These are phyloP conservation scores for Calosoma granatense DNA, from an alignment of 1,140 invertebrate genomes.

Conservation along the genomic window DNA sequence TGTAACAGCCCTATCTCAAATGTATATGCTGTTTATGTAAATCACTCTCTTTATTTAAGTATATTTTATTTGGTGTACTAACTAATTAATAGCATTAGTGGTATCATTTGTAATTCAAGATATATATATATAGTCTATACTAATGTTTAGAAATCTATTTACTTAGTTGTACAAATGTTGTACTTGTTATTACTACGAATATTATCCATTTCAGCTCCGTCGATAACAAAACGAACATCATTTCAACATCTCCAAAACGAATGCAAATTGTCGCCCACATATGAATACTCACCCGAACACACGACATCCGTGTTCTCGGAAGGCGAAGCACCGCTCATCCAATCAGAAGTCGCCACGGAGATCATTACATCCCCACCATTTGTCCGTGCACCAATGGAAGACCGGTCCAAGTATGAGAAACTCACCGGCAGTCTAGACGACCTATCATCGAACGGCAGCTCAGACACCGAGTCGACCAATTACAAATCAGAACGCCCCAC, in stretches of 20 bases:
- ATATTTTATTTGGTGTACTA: no score
- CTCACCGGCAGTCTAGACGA: constrained; percentile 49
- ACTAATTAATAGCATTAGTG: no score
- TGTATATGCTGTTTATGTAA: no score
- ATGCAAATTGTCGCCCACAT: constrained; percentile 5
- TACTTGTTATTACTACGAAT: neutral
- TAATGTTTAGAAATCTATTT: no score
- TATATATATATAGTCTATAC: no score
- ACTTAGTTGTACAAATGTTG: no score
- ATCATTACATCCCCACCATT: constrained; percentile 42
- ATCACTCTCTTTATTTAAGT: no score
- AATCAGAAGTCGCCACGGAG: constrained; percentile 24
- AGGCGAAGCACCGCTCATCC: constrained; percentile 23
- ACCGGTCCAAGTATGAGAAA: constrained; percentile 72
- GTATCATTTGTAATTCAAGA: no score
- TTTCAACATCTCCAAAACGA: constrained; percentile 16
- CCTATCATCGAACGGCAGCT: constrained; percentile 46
- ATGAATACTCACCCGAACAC: constrained; percentile 17
- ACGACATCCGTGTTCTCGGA: constrained; percentile 20
- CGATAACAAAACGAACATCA: constrained; percentile 12
- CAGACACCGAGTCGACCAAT: constrained; percentile 38
- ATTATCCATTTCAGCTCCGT: constrained; percentile 1
- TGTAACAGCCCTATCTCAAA: neutral
- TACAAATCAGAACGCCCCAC: constrained; percentile 22
- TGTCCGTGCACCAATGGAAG: constrained; percentile 53